These are phyloP conservation scores for Euphonia xanthogaster DNA, from an alignment of 2,797 vertebrate genomes.

Conservation along the genomic window DNA sequence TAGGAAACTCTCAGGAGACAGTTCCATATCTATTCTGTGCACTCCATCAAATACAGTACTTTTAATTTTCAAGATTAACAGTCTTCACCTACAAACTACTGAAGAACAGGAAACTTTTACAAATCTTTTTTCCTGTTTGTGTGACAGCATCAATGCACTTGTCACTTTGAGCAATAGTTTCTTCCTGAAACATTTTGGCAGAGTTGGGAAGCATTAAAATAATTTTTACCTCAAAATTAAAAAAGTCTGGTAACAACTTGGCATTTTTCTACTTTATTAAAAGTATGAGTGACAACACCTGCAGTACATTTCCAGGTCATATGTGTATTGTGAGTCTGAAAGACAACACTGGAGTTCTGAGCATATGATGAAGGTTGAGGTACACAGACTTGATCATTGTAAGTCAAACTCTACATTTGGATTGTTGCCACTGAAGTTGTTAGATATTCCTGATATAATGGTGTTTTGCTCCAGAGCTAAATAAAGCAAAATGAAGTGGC, in stretches of 20 bases:
- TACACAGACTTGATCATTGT: not conserved
- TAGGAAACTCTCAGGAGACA: not conserved
- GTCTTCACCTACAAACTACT: not conserved
- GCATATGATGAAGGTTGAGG: not conserved
- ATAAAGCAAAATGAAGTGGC: not conserved
- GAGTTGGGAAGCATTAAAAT: not conserved
- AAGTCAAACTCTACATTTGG: not conserved
- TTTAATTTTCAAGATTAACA: slow-evolving; percentile 20
- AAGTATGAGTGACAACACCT: not conserved
- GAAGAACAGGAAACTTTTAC: slow-evolving; percentile 20
- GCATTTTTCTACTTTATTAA: not conserved
- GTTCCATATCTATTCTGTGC: not conserved
- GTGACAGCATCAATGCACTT: not conserved
- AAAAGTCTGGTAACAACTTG: not conserved
- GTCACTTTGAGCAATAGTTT: not conserved
- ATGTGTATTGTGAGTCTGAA: not conserved
- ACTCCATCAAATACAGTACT: not conserved
- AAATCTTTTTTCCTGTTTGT: not conserved
- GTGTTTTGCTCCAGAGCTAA: not conserved
- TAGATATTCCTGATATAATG: not conserved
- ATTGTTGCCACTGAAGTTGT: not conserved
- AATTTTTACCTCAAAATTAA: not conserved
- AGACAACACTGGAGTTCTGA: not conserved
- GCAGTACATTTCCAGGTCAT: not conserved
- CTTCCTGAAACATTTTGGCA: not conserved